Percentiles rank a stretch among this genome's conserved stretches.
Evolutionary conservation across 2,113 vertebrate species (phyloP).

Genomic region (Thermophis baileyi): DNA sequence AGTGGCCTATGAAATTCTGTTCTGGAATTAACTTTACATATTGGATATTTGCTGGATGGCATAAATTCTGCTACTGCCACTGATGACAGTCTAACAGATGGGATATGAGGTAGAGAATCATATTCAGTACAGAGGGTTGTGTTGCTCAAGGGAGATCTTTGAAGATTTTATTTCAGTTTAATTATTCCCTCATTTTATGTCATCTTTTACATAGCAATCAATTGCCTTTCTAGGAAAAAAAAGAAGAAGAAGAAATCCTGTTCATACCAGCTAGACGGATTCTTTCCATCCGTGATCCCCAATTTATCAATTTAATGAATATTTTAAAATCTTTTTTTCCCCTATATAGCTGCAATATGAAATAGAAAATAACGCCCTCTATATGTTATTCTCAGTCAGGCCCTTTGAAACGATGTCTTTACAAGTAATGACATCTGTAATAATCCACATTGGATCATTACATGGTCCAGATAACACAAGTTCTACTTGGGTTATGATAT

Average conservation of each 20-base stretch:
- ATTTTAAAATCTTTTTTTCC: constrained; percentile 4
- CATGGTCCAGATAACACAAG: neutral
- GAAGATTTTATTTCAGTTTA: constrained; percentile 46
- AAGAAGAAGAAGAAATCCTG: constrained; percentile 15
- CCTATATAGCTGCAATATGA: neutral
- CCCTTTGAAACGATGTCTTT: neutral
- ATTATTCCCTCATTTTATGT: constrained; percentile 46
- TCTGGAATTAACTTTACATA: constrained; percentile 31
- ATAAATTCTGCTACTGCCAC: constrained; percentile 49
- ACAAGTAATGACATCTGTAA: neutral
- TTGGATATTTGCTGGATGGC: constrained; percentile 45
- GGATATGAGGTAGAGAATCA: constrained; percentile 29
- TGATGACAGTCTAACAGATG: constrained; percentile 52
- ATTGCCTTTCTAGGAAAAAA: constrained; percentile 41
- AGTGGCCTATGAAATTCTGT: constrained; percentile 40
- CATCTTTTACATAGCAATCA: constrained; percentile 42
- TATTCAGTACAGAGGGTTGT: constrained; percentile 24
- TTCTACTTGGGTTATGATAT: neutral
- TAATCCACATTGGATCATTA: neutral
- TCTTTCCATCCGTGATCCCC: constrained; percentile 23
- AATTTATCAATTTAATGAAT: constrained; percentile 16
- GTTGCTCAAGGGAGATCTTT: constrained; percentile 37
- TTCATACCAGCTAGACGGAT: neutral
- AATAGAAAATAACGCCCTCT: constrained; percentile 5
- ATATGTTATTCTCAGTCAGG: neutral